Percentiles rank a stretch among this genome's conserved stretches.
These are phyloP conservation scores for Elephas maximus DNA, from an alignment of 2,113 vertebrate species.

Conservation along the genomic window DNA sequence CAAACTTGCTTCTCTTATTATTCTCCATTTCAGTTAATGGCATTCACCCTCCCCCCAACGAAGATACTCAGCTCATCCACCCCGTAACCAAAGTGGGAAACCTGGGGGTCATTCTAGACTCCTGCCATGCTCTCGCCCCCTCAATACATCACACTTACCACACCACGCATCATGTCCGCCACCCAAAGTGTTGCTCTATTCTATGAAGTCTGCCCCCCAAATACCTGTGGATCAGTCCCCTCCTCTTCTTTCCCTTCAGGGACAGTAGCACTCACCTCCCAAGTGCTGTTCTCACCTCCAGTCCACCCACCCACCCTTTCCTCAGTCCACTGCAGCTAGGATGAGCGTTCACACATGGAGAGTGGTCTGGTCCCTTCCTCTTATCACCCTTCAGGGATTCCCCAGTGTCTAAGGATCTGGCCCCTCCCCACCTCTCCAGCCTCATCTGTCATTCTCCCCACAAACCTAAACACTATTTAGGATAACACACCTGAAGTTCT, in stretches of 20 bases:
- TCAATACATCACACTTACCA: not conserved
- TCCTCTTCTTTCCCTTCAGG: not conserved
- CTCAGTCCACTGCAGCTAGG: not conserved
- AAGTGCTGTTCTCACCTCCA: not conserved
- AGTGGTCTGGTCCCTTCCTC: not conserved
- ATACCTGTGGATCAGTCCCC: not conserved
- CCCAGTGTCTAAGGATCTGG: not conserved
- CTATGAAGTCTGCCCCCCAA: not conserved
- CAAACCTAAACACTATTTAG: not conserved
- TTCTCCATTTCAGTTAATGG: not conserved
- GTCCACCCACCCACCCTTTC: not conserved
- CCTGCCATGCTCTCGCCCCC: fast-evolving
- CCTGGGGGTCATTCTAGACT: not conserved
- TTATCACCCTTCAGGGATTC: not conserved
- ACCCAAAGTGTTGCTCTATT: not conserved
- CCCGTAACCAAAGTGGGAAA: too few relatives aligned
- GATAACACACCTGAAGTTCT: not conserved
- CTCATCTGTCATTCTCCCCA: not conserved
- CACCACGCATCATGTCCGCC: fast-evolving
- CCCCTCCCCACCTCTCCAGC: not conserved
- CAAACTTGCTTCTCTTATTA: not conserved
- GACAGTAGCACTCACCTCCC: not conserved
- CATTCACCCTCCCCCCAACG: not conserved
- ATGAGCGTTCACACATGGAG: not conserved
- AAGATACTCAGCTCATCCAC: not conserved